Conservation (phyloP, 2,113 vertebrate genomes). For the Neodontobutis hainanensis region DNA sequence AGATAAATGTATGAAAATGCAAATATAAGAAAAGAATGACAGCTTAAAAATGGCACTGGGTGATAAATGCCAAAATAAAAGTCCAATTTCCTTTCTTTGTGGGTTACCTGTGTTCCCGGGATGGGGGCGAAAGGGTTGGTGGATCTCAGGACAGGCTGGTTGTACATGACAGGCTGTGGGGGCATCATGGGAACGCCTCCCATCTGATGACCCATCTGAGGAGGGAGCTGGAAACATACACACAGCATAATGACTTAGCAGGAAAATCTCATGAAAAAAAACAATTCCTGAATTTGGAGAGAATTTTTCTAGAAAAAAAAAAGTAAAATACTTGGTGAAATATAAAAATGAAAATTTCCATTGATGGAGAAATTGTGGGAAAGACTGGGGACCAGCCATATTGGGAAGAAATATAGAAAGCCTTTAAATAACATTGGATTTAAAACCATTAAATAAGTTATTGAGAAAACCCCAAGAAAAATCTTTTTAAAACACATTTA, state of each 20-base stretch:
- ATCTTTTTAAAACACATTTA: too few species aligned
- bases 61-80: neutral
- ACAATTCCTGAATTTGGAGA: too few species aligned
- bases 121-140: conserved; percentile 85
- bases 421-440: too few species aligned
- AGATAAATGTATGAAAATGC: neutral
- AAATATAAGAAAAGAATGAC: neutral
- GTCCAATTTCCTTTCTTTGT: neutral
- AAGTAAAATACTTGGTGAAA: too few species aligned
- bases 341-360: too few species aligned
- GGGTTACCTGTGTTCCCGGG: conserved; percentile 85
- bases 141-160: conserved; percentile 85
- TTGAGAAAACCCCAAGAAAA: too few species aligned
- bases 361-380: too few species aligned
- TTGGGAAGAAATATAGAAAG: too few species aligned
- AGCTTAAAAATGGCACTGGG: neutral
- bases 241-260: neutral
- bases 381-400: too few species aligned
- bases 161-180: conserved; percentile 87
- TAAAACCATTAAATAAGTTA: too few species aligned
- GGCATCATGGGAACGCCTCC: conserved; percentile 84
- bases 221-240: conserved; percentile 79
- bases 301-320: too few species aligned
- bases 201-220: conserved; percentile 86
- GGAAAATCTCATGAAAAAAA: neutral